phyloP scores from a whole-genome alignment of 2,888 invertebrate species.

The Helobdella robusta region DNA sequence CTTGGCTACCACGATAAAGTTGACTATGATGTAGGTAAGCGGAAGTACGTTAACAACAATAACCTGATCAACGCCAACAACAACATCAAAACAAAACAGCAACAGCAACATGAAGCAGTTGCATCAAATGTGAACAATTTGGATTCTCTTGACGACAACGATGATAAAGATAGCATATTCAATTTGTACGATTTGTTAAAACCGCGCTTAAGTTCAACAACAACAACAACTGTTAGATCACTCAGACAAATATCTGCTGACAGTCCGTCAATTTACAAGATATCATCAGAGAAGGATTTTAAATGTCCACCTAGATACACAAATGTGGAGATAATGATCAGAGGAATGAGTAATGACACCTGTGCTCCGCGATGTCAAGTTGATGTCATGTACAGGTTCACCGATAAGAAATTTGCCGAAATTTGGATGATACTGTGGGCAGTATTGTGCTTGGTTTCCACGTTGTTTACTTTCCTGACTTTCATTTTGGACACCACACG shows the following conservation, averaged over 20 bases:
- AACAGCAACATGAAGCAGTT: too few relatives aligned
- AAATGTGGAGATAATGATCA: conserved; percentile 38
- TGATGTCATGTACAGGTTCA: conserved; percentile 60
- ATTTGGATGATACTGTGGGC: conserved; percentile 70
- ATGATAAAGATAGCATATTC: neutral
- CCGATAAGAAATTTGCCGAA: conserved; percentile 63
- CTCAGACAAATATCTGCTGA: neutral
- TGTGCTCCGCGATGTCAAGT: conserved; percentile 56
- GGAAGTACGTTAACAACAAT: neutral
- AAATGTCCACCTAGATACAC: conserved; percentile 42
- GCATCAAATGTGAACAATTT: conserved; percentile 35
- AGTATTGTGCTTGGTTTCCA: conserved; percentile 60
- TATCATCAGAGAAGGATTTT: conserved; percentile 3
- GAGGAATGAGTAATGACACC: conserved; percentile 29
- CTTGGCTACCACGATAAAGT: conserved; percentile 11
- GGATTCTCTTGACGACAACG: conserved; percentile 29
- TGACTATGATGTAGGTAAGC: conserved; percentile 10
- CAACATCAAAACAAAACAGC: conserved; percentile 37
- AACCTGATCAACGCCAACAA: neutral
- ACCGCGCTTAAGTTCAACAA: neutral
- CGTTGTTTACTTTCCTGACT: conserved; percentile 48
- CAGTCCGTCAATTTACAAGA: neutral
- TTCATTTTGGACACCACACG: conserved; percentile 49
- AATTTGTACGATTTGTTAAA: neutral
- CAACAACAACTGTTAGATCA: neutral